phyloP scores from a whole-genome alignment of 2,797 vertebrate genomes.

The Antrozous pallidus region DNA sequence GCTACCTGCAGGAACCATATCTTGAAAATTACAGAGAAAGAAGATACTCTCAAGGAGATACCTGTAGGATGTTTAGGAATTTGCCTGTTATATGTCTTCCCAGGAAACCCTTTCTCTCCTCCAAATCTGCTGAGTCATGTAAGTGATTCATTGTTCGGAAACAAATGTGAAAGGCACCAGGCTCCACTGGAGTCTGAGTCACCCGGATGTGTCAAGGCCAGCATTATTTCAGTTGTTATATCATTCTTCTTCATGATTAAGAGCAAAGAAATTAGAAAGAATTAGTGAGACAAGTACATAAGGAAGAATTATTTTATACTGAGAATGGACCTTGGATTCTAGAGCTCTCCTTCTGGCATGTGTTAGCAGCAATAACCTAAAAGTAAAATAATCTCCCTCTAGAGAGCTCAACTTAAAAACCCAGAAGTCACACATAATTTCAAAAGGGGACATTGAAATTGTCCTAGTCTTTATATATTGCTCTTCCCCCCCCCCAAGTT shows the following conservation, averaged over 20 bases:
- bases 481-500: background rate
- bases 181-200: fast-evolving
- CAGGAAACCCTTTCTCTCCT: background rate
- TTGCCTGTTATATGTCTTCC: fast-evolving
- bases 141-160: background rate
- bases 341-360: fast-evolving
- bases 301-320: background rate
- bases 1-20: background rate
- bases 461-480: background rate
- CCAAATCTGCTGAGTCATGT: background rate
- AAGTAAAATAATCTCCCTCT: background rate
- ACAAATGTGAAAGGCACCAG: background rate
- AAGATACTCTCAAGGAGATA: background rate
- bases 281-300: fast-evolving
- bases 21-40: background rate
- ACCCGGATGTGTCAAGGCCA: fast-evolving
- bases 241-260: background rate
- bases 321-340: no score
- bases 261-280: background rate
- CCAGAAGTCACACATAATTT: no score
- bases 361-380: background rate
- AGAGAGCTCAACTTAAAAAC: background rate
- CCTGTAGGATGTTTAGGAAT: fast-evolving
- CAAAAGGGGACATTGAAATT: background rate
- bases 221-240: fast-evolving